A percentile compares a stretch with the other conserved stretches of the same genome.
These are phyloP conservation scores for Parnassius smintheus DNA, from an alignment of 2,888 invertebrate species.

Conservation along the genomic window DNA sequence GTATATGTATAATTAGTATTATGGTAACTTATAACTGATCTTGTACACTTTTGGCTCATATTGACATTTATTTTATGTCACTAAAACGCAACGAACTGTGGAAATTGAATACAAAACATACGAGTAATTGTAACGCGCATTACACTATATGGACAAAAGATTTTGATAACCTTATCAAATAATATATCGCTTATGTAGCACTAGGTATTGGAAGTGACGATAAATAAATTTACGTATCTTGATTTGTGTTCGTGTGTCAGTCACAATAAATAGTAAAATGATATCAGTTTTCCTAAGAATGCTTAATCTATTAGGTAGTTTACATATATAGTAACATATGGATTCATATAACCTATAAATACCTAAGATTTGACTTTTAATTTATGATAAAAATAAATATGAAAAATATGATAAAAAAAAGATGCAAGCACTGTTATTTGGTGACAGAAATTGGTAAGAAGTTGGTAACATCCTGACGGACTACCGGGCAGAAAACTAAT, in stretches of 20 bases:
- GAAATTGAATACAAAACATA: constrained; percentile 8
- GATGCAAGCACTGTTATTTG: too few relatives aligned
- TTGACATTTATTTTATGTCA: constrained; percentile 32
- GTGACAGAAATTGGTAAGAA: too few relatives aligned
- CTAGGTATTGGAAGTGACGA: constrained; percentile 21
- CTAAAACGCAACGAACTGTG: not conserved
- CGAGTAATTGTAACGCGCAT: constrained; percentile 10
- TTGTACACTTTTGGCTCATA: constrained; percentile 50
- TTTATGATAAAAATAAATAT: too few relatives aligned
- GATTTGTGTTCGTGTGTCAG: constrained; percentile 18
- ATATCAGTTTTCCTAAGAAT: not conserved
- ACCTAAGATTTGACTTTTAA: too few relatives aligned
- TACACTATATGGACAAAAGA: constrained; percentile 26
- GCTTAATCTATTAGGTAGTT: not conserved
- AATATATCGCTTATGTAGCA: constrained; percentile 16
- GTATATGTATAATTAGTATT: constrained; percentile 66
- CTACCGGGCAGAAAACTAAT: too few relatives aligned
- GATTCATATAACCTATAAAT: too few relatives aligned
- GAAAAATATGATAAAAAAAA: too few relatives aligned
- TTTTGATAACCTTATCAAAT: constrained; percentile 29
- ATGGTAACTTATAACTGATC: constrained; percentile 58
- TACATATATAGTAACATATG: not conserved
- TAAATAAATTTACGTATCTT: constrained; percentile 22
- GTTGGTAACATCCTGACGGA: too few relatives aligned
- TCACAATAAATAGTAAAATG: constrained; percentile 8